Evolutionary conservation across 2,797 vertebrate genomes (phyloP), one percentile per base, ranked within the genome.

Genomic region (Sebastiscus albofasciatus): DNA sequence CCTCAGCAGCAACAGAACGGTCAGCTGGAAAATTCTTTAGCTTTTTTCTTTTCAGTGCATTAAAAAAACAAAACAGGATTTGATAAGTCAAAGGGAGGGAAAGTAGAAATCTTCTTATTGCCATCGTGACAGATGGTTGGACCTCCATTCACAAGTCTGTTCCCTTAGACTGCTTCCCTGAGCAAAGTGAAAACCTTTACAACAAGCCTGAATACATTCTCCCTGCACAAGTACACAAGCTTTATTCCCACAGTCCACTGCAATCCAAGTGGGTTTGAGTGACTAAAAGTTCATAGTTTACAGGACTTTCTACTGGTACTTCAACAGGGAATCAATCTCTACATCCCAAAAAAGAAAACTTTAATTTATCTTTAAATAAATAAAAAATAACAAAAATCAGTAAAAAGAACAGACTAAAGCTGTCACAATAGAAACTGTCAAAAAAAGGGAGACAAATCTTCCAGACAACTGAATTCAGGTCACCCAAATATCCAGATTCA

Each of bases 131-230:
- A 93, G 93, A 94, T 87, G 93, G 91, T 79, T 81, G 91, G 79
- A 76, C 72, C 75, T 89, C 88, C 79, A 90, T 94, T 94, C 90
- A 92, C 58, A 81, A 90, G 87, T 80, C 75, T 29, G 88, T 90
- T 91, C 84, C 87, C 65, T 90, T 75, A 90, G 61, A 92, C 88
- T 83, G 91, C 87, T 90, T 93, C 90, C 81, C 84, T 92, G 90
- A 90, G 65, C 92, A 90, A 90, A 90, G 90, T 91, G 83, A 93
- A 94, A 95, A 90, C 82, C 86, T 81, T 89, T 79, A 83, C 72
- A 88, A 85, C 82, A 49, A 71, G 75, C 68, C 79, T 89, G 89
- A 89, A 94, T 89, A 82, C 78, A 78, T 89, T 91, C 77, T 86
- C 77, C 88, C 81, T 84, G 79, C 86, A 80, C 65, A 64, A 85